Conservation (phyloP, 2,888 invertebrate species). For the Xestoiulus laeticollis region DNA sequence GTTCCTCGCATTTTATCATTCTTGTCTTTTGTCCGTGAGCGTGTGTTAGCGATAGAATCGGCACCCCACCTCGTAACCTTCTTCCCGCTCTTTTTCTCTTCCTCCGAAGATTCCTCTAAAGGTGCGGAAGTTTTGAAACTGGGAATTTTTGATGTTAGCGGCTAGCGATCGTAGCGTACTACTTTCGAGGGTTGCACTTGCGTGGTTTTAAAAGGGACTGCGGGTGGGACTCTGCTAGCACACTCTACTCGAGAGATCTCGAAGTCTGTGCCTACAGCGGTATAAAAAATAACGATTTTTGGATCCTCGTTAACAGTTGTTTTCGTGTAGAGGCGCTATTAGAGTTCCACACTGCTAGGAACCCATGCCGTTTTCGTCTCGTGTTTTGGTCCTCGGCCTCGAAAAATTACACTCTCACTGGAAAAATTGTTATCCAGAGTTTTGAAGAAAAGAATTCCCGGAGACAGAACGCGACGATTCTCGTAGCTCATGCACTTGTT, state of each 20-base stretch:
- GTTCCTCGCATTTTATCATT: conserved; percentile 1
- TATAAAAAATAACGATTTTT: too few species aligned
- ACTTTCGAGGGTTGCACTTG: background rate
- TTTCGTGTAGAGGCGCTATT: too few species aligned
- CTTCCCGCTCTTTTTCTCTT: background rate
- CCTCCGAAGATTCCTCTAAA: background rate
- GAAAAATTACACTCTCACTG: too few species aligned
- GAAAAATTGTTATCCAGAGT: too few species aligned
- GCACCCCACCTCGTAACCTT: background rate
- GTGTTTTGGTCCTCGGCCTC: too few species aligned
- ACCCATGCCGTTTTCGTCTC: too few species aligned
- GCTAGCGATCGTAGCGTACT: background rate
- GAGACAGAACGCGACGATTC: background rate
- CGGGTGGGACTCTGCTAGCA: too few species aligned
- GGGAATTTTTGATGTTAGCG: background rate
- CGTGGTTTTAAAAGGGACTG: too few species aligned
- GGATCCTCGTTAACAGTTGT: too few species aligned
- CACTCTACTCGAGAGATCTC: too few species aligned
- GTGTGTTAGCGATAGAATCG: background rate
- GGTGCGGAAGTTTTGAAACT: background rate
- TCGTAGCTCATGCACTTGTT: background rate
- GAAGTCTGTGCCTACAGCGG: too few species aligned
- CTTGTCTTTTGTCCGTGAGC: background rate
- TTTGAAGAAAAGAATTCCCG: background rate
- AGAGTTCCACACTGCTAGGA: too few species aligned